Evolutionary conservation across 1,140 invertebrate genomes (phyloP), one percentile per base, ranked within the genome.

Genomic region (Araneus ventricosus): DNA sequence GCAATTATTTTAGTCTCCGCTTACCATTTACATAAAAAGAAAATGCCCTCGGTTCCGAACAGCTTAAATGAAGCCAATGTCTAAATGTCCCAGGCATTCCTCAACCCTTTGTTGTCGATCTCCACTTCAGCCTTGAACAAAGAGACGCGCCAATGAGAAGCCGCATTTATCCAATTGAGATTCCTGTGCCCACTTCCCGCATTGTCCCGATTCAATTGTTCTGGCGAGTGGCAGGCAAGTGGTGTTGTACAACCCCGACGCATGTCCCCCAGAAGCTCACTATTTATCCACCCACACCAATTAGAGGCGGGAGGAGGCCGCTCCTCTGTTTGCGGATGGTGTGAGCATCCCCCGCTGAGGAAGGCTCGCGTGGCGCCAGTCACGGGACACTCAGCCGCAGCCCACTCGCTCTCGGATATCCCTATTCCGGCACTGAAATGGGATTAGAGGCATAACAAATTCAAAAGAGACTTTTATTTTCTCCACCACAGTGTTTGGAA

Each of bases 181-280:
- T 75, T 75, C 70, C 30, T 75, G 10, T 34, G 70, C 70, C 30
- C 70, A 75, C 63, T 67, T 67, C 8, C 27, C 63, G n/a, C 70
- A 37, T 75, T 75, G 27, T 34, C 30, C 34, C 27, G 70, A 20
- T 37, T n/a, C 59, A 24, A 52, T 52, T 52, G 45, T 52, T 52
- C 45, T 52, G 45, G 45, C 45, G 45, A 67, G 63, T 27, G 27
- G 63, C n/a, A 30, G 63, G 63, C 70, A 75, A 75, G 70, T 75
- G 70, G 70, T 75, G 70, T 75, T 75, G 17, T 75, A 75, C 70
- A 75, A 75, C 70, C 70, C 70, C 70, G 70, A 75, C 70, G 70
- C 30, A 75, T 75, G 70, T 75, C 70, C 70, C 70, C 70, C 70
- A 75, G 70, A 75, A 75, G 70, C 70, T 75, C 70, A 20, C 8